phyloP scores from a whole-genome alignment of 2,797 vertebrate genomes.

The Phrynocephalus forsythii region DNA sequence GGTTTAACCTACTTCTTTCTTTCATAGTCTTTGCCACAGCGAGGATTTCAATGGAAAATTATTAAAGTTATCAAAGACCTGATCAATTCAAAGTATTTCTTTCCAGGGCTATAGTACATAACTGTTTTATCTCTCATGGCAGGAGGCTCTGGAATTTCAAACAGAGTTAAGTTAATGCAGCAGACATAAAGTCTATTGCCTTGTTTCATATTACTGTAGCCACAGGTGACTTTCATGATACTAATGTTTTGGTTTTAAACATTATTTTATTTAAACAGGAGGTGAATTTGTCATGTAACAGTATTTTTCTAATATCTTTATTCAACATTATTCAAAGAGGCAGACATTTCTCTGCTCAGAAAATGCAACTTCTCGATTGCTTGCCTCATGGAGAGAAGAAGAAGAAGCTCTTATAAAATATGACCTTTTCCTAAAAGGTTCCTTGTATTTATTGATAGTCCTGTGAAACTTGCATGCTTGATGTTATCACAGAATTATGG shows the following conservation, averaged over 20 bases:
- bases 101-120: no score
- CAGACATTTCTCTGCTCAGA: constrained; percentile 13
- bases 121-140: no score
- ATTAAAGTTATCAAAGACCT: neutral
- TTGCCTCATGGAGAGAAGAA: neutral
- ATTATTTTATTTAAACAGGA: neutral
- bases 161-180: no score
- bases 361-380: neutral
- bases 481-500: neutral
- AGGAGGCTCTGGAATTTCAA: no score
- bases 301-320: constrained; percentile 31
- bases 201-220: no score
- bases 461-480: constrained; percentile 1
- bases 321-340: neutral
- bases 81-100: neutral
- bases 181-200: no score
- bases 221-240: neutral
- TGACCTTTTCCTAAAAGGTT: constrained; percentile 15
- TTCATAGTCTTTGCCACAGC: no score
- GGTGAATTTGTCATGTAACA: neutral
- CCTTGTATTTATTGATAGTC: neutral
- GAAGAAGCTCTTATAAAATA: constrained; percentile 31
- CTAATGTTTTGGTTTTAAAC: neutral
- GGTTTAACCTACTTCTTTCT: no score
- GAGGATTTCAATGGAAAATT: no score